Base-by-base conservation (phyloP, 2,797 vertebrate species). In the Sebastes diploproa region DNA sequence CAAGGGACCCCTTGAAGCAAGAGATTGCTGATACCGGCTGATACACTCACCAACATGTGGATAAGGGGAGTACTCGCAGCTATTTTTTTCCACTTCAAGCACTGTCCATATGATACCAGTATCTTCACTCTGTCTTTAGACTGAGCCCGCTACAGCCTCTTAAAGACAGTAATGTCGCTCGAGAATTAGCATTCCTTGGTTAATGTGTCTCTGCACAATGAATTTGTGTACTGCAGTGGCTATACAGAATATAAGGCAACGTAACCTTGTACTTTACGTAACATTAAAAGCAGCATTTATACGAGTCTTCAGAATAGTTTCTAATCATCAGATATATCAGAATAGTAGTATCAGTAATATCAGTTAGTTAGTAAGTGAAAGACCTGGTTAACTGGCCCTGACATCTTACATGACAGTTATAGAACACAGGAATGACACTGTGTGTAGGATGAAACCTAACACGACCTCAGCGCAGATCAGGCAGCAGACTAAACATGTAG, bases 401-500 rank as follows among this genome's bases (percentile, higher is more conserved):
- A 73, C 74, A 72, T 20, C 23, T 77, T 38, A 77, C 78, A 60
- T 30, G 29, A 65, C 77, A 72, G 85, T 87, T 85, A 80, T 3
- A 74, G 61, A 85, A 86, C 73, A 70, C 80, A 76, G 84, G 58
- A 73, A 20, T 29, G 69, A 78, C 63, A 74, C 27, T 7, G 30
- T n/a, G 5, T 25, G 16, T 38, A 58, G 76, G 72, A 75, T 73
- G 79, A 88, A 78, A 66, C 62, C 50, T 42, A 70, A 66, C 77
- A 78, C 71, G 56, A 75, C 34, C 52, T 77, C 52, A 14, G 38
- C 61, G 42, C 58, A 42, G 74, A 52, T 42, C 72, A 82, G 52
- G 42, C 76, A 25, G 77, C 72, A 87, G 86, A 86, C 88, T 86
- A 82, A 91, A 90, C 85, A 91, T 72, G 72, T 27, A 70, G 75